These are phyloP conservation scores for Anguilla marmorata DNA, from an alignment of 2,797 vertebrate species.

Conservation along the genomic window DNA sequence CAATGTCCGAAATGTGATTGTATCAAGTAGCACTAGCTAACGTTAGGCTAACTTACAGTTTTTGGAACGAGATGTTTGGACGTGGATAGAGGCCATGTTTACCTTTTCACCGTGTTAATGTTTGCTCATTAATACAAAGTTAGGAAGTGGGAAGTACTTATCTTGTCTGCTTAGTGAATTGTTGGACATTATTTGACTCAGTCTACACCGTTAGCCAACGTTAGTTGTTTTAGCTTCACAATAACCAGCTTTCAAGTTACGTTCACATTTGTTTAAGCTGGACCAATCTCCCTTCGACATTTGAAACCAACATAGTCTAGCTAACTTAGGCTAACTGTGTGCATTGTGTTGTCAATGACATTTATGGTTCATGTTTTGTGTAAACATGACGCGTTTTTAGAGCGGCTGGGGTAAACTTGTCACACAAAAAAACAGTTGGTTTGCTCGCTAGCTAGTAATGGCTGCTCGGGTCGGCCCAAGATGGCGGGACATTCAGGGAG, in stretches of 20 bases:
- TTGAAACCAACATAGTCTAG: not conserved
- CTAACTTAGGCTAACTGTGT: not conserved
- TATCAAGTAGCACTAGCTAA: not conserved
- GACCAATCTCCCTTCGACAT: not conserved
- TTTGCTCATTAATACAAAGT: not conserved
- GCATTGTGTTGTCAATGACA: not conserved
- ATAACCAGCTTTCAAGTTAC: not conserved
- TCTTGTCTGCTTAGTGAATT: not conserved
- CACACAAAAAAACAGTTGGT: not conserved
- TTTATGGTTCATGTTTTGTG: not conserved
- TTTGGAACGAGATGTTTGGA: slow-evolving; percentile 3
- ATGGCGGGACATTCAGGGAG: slow-evolving; percentile 85
- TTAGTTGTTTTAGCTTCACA: not conserved
- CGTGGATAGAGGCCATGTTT: slow-evolving; percentile 48
- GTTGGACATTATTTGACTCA: not conserved
- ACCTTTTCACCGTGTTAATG: slow-evolving; percentile 49
- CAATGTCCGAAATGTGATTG: not conserved
- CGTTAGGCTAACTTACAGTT: not conserved
- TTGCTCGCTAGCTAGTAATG: slow-evolving; percentile 68
- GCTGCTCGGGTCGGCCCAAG: slow-evolving; percentile 83
- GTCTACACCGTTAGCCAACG: not conserved
- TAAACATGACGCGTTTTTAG: not conserved
- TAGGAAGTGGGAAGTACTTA: not conserved
- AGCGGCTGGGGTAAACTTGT: not conserved
- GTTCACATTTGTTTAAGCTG: not conserved